Evolutionary conservation across 2,888 invertebrate species (phyloP).

Genomic region (Drosophila emarginata): DNA sequence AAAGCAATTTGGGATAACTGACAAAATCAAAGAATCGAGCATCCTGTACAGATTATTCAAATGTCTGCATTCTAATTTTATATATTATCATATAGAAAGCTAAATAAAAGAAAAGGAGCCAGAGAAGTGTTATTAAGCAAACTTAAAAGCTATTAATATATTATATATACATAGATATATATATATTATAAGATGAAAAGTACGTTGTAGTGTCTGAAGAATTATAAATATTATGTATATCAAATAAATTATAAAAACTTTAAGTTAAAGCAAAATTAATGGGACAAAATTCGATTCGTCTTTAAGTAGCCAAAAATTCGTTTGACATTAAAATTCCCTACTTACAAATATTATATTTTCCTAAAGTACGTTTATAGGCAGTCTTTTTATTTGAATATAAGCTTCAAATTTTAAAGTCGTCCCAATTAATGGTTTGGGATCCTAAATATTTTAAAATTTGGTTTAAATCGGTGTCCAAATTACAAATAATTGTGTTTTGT

Average conservation of each 20-base stretch:
- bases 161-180: slow-evolving; percentile 16
- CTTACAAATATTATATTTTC: too few species aligned
- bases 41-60: slow-evolving; percentile 32
- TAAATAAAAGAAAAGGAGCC: slow-evolving; percentile 17
- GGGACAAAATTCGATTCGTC: not conserved
- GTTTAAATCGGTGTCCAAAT: too few species aligned
- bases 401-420: too few species aligned
- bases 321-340: too few species aligned
- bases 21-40: slow-evolving; percentile 13
- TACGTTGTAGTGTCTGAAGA: slow-evolving; percentile 59
- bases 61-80: slow-evolving; percentile 52
- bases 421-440: too few species aligned
- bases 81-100: slow-evolving; percentile 34
- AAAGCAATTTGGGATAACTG: slow-evolving; percentile 30
- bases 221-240: slow-evolving; percentile 57
- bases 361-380: too few species aligned
- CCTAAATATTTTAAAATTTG: too few species aligned
- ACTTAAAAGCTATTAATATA: slow-evolving; percentile 44
- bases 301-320: not conserved
- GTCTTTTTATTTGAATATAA: too few species aligned
- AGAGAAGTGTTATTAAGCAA: slow-evolving; percentile 57
- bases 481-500: too few species aligned
- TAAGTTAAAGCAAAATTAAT: not conserved
- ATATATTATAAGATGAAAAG: slow-evolving; percentile 37
- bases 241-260: slow-evolving; percentile 59